These are phyloP conservation scores for Oryctolagus cuniculus DNA, from an alignment of 2,113 vertebrate species.

Conservation along the genomic window mOryCun1.1 NC_091437.1:38715001-38715500, in stretches of 20 bases:
- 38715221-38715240: neutral
- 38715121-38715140: neutral
- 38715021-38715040: neutral
- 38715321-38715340: too few species aligned
- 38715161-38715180: neutral
- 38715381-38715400: too few species aligned
- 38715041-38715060: neutral
- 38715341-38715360: too few species aligned
- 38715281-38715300: too few species aligned
- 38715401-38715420: too few species aligned
- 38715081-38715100: neutral
- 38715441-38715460: too few species aligned
- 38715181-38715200: neutral
- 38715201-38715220: neutral
- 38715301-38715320: too few species aligned
- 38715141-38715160: neutral
- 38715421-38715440: too few species aligned
- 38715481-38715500: too few species aligned
- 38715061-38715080: neutral
- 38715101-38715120: neutral
- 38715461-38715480: too few species aligned
- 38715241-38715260: neutral
- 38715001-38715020: neutral
- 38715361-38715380: neutral
- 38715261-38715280: too few species aligned